Evolutionary conservation across 2,888 invertebrate genomes (phyloP), one percentile per base, ranked within the genome.

Genomic region (Scelioninae gen. 1): DNA sequence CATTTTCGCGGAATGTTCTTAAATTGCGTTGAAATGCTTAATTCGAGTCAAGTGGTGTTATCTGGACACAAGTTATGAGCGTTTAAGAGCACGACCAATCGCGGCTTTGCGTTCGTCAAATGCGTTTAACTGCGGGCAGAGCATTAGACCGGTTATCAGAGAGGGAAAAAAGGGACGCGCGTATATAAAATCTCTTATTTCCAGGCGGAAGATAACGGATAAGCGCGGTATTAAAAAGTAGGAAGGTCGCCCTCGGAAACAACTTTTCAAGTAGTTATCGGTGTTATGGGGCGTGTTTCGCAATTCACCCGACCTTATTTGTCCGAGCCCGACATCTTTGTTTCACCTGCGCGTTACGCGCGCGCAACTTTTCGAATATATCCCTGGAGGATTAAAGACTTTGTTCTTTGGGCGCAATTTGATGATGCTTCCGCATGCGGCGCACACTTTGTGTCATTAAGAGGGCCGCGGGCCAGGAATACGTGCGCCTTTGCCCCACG

Each of bases 161-260:
- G 9, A 8, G 32, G n/a, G 16, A 32, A 53, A 63, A 55, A 31
- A 32, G 38, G 34, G 23, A 47, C 51, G 45, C 29, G 38, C 72
- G 43, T 43, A 62, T 40, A 32, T 34, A 38, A 72, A 72, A 72
- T 72, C 53, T 72, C 62, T 74, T 74, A 74, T 63, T 74, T 71
- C 38, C 69, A 58, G 16, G 23, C 38, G 69, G 49, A 58, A 47
- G 58, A 71, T 58, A 56, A 51, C 66, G 43, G 51, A 8, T 31
- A 45, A 16, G 31, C 45, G 31, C 16, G 49, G 23, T 34, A 51
- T 72, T 72, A 49, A 63, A 62, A 72, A 62, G 31, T 43, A n/a
- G 65, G 49, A 65, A 66, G 75, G 66, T 76, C 65, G 58, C 58
- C 65, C 51, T 62, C 60, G 71, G 60, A 51, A 75, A 74, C 75